Conservation (phyloP, 1,140 invertebrate genomes). For the Drosophila ficusphila region DNA sequence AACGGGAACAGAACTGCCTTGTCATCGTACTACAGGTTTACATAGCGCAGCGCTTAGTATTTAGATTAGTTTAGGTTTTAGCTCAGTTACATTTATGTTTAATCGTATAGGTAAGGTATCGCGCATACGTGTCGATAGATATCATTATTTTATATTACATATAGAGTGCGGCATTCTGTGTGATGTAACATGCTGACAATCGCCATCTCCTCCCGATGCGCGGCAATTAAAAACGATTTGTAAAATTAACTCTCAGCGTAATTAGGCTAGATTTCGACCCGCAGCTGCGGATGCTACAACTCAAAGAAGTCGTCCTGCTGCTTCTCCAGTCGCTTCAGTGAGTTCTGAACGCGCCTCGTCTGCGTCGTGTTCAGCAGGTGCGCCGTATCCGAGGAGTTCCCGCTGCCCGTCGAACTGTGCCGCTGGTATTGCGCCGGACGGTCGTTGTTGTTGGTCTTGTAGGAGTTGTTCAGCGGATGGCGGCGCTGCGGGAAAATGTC, state of each 20-base stretch:
- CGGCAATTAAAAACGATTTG: conserved; percentile 67
- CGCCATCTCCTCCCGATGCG: conserved; percentile 9
- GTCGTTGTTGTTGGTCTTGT: conserved; percentile 76
- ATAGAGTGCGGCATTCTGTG: conserved; percentile 36
- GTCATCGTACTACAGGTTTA: conserved; percentile 71
- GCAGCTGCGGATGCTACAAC: conserved; percentile 89
- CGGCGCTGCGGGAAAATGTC: conserved; percentile 75
- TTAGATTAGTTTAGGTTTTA: conserved; percentile 33
- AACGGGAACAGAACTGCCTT: conserved; percentile 48
- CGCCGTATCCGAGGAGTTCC: conserved; percentile 83
- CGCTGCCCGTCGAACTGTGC: conserved; percentile 76
- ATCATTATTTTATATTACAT: conserved; percentile 55
- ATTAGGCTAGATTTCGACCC: conserved; percentile 47
- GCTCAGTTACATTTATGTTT: conserved; percentile 44
- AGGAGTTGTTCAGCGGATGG: conserved; percentile 78
- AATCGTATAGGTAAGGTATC: conserved; percentile 53
- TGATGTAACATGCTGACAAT: conserved; percentile 7
- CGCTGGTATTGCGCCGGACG: conserved; percentile 69
- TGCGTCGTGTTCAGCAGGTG: conserved; percentile 91
- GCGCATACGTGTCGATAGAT: conserved; percentile 28
- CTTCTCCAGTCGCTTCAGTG: conserved; percentile 91
- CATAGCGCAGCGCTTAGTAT: conserved; percentile 70
- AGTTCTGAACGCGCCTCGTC: conserved; percentile 90
- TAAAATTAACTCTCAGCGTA: conserved; percentile 53
- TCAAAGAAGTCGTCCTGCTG: conserved; percentile 95